A percentile compares a stretch with the other conserved stretches of the same genome.
Evolutionary conservation across 2,888 invertebrate species (phyloP).

Genomic region (Agrotis clavis): DNA sequence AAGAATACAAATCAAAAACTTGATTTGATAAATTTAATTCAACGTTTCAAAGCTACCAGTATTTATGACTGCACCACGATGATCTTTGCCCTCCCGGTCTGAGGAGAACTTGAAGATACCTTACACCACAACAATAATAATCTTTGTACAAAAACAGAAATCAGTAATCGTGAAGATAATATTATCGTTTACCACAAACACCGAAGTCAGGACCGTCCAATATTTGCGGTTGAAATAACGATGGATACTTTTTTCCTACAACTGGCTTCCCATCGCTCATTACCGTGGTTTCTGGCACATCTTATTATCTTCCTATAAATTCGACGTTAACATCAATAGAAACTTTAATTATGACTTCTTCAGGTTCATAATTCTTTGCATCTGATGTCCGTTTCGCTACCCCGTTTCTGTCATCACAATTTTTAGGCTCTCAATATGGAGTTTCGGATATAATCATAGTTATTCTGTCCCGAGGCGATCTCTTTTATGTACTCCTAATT

Average conservation of each 20-base stretch:
- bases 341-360: constrained; percentile 64
- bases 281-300: constrained; percentile 78
- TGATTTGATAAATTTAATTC: constrained; percentile 57
- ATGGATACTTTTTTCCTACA: constrained; percentile 78
- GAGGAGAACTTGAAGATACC: constrained; percentile 32
- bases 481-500: constrained; percentile 86
- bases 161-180: constrained; percentile 41
- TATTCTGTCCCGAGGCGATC: constrained; percentile 80
- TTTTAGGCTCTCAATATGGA: constrained; percentile 81
- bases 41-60: constrained; percentile 39
- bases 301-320: constrained; percentile 78
- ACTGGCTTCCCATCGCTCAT: constrained; percentile 79
- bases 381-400: constrained; percentile 69
- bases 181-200: constrained; percentile 56
- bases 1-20: constrained; percentile 47
- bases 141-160: constrained; percentile 49
- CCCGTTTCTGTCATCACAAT: constrained; percentile 81
- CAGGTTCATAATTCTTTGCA: constrained; percentile 66
- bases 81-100: constrained; percentile 49
- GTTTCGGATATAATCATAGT: constrained; percentile 86
- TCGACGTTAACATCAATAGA: constrained; percentile 63
- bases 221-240: constrained; percentile 79
- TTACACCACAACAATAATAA: constrained; percentile 55
- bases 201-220: constrained; percentile 49
- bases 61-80: constrained; percentile 52